These are phyloP conservation scores for Sminthurides bifidus DNA, from an alignment of 1,140 invertebrate species.

Conservation along the genomic window DNA sequence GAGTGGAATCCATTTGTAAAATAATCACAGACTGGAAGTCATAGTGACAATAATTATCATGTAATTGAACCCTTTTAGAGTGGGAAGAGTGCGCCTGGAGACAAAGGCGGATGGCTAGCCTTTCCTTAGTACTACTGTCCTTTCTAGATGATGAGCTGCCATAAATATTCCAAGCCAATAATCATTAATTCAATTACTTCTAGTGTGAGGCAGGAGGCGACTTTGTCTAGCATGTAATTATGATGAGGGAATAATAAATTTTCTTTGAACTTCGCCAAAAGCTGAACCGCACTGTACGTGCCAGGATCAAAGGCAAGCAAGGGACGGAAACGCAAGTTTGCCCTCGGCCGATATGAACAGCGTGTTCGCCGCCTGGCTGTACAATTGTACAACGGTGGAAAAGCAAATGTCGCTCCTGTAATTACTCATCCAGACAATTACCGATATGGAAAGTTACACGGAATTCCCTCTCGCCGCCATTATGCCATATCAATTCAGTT, in stretches of 20 bases:
- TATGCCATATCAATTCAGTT: not conserved
- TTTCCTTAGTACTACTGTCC: not conserved
- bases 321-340: no score
- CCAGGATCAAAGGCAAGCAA: no score
- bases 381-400: no score
- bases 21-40: constrained; percentile 3
- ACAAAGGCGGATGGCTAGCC: no score
- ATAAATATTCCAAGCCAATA: not conserved
- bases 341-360: no score
- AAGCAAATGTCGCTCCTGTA: no score
- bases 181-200: constrained; percentile 4
- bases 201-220: not conserved
- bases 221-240: not conserved
- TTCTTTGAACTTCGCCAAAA: not conserved
- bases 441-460: not conserved
- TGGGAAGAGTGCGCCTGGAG: not conserved
- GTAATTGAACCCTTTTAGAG: constrained; percentile 11
- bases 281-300: no score
- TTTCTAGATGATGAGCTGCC: not conserved
- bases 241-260: not conserved
- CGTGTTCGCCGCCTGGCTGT: no score
- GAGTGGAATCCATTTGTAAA: not conserved
- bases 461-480: not conserved
- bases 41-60: constrained; percentile 14
- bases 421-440: not conserved